phyloP scores from a whole-genome alignment of 2,888 invertebrate genomes.

The Dyspetes luteomarginatus region DNA sequence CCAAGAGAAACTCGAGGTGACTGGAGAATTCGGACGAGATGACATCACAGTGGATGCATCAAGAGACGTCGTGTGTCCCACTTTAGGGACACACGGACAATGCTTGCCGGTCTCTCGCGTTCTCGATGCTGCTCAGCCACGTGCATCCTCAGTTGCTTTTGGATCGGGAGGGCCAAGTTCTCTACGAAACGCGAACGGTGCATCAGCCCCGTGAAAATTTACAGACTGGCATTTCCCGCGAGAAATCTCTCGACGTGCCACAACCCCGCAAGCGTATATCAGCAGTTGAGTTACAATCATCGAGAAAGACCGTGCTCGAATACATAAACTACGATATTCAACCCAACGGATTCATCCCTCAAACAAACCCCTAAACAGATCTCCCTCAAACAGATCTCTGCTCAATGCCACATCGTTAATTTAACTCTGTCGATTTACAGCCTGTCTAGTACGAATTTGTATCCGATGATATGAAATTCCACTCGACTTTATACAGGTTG shows the following conservation, averaged over 20 bases:
- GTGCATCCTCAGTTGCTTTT: neutral
- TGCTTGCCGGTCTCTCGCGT: slow-evolving; percentile 33
- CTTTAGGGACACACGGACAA: slow-evolving; percentile 55
- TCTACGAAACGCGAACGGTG: slow-evolving; percentile 34
- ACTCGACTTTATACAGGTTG: no score
- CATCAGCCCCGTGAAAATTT: slow-evolving; percentile 11
- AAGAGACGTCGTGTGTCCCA: slow-evolving; percentile 38
- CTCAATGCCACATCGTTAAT: slow-evolving; percentile 63
- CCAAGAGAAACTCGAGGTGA: slow-evolving; percentile 13
- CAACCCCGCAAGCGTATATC: slow-evolving; percentile 43
- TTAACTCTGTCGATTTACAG: slow-evolving; percentile 66
- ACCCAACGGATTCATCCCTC: slow-evolving; percentile 41
- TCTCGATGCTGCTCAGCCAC: neutral
- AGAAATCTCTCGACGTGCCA: slow-evolving; percentile 33
- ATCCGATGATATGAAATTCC: no score
- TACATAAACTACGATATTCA: slow-evolving; percentile 41
- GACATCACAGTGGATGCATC: slow-evolving; percentile 33
- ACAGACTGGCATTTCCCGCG: slow-evolving; percentile 55
- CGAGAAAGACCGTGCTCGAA: slow-evolving; percentile 18
- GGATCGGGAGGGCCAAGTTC: slow-evolving; percentile 44
- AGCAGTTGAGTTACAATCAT: slow-evolving; percentile 23
- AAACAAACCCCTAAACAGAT: no score
- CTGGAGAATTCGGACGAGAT: slow-evolving; percentile 6
- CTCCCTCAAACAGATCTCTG: no score
- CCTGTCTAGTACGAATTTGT: neutral